Percentiles rank a stretch among this genome's conserved stretches.
phyloP scores from a whole-genome alignment of 92 coral and sea anemone genomes.

The Galaxea fascicularis region DNA sequence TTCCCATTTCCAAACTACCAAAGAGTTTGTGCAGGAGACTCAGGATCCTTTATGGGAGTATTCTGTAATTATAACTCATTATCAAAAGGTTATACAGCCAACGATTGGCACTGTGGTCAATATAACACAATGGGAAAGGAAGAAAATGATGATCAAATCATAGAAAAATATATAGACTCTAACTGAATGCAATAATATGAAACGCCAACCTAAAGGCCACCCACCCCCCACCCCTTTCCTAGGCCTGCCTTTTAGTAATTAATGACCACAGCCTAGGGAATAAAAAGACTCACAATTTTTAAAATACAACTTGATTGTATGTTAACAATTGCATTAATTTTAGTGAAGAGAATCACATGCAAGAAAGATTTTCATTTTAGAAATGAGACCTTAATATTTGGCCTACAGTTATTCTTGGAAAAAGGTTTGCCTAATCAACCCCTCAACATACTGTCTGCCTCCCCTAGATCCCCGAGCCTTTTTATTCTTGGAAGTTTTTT shows the following conservation, averaged over 20 bases:
- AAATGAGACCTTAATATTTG: constrained; percentile 14
- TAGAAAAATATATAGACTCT: not conserved
- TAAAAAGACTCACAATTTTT: no score
- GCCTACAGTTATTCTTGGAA: constrained; percentile 6
- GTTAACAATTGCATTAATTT: no score
- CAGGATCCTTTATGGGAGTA: no score
- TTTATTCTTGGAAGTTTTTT: not conserved
- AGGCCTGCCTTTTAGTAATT: no score
- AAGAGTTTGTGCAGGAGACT: constrained; percentile 4
- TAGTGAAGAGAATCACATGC: not conserved
- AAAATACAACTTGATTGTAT: no score
- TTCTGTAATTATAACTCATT: no score
- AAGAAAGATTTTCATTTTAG: not conserved
- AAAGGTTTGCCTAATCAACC: constrained; percentile 15
- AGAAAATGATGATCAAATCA: not conserved
- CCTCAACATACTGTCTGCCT: constrained; percentile 5
- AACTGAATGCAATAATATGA: no score
- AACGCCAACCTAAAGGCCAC: not conserved
- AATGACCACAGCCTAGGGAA: no score
- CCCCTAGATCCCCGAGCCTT: not conserved
- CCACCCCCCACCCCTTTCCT: not conserved
- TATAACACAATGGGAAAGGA: constrained; percentile 2
- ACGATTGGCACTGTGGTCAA: no score
- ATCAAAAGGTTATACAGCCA: no score
- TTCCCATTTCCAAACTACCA: constrained; percentile 7